Evolutionary conservation across 2,113 vertebrate genomes (phyloP).

Genomic region (Ophiodon elongatus): DNA sequence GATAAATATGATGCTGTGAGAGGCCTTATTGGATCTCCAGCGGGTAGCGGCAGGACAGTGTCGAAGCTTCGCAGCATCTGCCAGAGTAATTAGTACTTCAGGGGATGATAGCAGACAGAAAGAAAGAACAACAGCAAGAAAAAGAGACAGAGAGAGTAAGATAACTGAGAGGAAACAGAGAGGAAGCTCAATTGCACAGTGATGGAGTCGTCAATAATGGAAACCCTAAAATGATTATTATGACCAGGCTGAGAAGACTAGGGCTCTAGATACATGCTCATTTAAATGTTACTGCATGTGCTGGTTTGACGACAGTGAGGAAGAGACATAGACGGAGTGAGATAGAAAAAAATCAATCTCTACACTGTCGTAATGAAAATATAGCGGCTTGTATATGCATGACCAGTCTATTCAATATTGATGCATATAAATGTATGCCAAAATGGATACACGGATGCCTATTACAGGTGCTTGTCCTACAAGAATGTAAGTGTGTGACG

Average conservation of each 20-base stretch:
- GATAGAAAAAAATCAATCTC: constrained; percentile 7
- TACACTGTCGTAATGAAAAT: neutral
- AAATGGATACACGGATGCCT: neutral
- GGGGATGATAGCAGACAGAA: constrained; percentile 67
- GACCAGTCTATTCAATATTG: constrained; percentile 6
- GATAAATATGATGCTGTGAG: constrained; percentile 69
- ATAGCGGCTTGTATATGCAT: neutral
- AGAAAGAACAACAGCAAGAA: constrained; percentile 43
- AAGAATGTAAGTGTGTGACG: neutral
- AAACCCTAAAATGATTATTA: constrained; percentile 39
- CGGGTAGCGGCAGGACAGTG: constrained; percentile 71
- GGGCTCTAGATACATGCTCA: constrained; percentile 6
- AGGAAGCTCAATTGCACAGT: constrained; percentile 21
- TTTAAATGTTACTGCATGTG: constrained; percentile 27
- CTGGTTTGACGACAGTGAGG: neutral
- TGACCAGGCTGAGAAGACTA: constrained; percentile 7
- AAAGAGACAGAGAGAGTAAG: constrained; percentile 19
- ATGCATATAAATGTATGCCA: constrained; percentile 1
- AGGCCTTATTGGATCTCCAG: constrained; percentile 76
- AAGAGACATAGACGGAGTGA: constrained; percentile 9
- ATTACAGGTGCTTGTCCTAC: neutral
- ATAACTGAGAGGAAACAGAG: constrained; percentile 34
- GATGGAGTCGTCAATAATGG: constrained; percentile 50
- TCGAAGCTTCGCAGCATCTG: constrained; percentile 72
- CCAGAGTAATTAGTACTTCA: constrained; percentile 80